Evolutionary conservation across 2,888 invertebrate genomes (phyloP).

Genomic region (Pyralis farinalis): DNA sequence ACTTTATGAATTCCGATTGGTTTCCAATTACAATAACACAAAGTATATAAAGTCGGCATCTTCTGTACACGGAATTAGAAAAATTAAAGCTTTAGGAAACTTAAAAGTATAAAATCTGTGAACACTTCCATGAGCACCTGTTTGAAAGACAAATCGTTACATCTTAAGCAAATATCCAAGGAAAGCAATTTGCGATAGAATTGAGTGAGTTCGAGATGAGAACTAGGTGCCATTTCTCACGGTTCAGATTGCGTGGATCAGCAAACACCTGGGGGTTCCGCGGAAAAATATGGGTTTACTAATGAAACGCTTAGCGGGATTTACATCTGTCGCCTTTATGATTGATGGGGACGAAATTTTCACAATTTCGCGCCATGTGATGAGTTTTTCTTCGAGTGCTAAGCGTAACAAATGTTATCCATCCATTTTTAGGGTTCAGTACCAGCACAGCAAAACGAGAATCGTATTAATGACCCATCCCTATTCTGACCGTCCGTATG

Average conservation of each 20-base stretch:
- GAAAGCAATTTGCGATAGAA: constrained; percentile 36
- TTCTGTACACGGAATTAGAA: too few species aligned
- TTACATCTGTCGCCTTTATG: constrained; percentile 47
- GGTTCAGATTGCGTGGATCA: constrained; percentile 30
- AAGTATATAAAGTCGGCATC: too few species aligned
- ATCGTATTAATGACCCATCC: too few species aligned
- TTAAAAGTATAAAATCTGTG: too few species aligned
- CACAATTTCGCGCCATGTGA: constrained; percentile 22
- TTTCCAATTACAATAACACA: too few species aligned
- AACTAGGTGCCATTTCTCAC: constrained; percentile 34
- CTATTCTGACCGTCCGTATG: too few species aligned
- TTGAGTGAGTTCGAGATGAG: constrained; percentile 26
- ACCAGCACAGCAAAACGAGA: too few species aligned
- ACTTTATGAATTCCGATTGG: too few species aligned
- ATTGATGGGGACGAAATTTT: constrained; percentile 37
- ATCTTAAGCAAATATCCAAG: constrained; percentile 10
- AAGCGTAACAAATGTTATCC: not conserved
- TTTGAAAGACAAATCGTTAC: constrained; percentile 21
- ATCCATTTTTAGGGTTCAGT: constrained; percentile 1
- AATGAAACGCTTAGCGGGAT: constrained; percentile 55
- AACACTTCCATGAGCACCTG: constrained; percentile 1
- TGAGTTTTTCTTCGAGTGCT: constrained; percentile 23
- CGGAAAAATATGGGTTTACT: constrained; percentile 49
- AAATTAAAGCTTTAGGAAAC: too few species aligned
- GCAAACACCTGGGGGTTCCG: constrained; percentile 32